phyloP scores from a whole-genome alignment of 2,113 vertebrate genomes.

The Amazona guildingii region DNA sequence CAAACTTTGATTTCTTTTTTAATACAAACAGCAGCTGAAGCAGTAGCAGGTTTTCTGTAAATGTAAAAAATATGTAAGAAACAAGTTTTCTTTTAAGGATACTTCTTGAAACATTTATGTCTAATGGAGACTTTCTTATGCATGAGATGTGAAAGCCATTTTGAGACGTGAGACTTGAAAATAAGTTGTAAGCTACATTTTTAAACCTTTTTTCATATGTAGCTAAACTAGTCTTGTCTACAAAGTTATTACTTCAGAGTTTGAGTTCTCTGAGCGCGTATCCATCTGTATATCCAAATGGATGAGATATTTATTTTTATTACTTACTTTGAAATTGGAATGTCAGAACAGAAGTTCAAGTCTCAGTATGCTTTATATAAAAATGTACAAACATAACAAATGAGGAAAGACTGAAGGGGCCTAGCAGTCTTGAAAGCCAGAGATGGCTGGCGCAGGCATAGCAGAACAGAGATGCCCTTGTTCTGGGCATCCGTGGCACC shows the following conservation, averaged over 20 bases:
- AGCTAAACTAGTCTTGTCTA: background rate
- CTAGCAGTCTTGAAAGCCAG: background rate
- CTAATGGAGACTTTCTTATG: background rate
- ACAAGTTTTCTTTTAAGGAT: background rate
- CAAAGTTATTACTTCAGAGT: background rate
- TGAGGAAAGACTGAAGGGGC: background rate
- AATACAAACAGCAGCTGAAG: background rate
- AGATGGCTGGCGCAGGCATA: background rate
- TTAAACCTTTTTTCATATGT: background rate
- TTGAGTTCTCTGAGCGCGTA: background rate
- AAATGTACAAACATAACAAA: background rate
- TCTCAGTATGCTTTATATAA: background rate
- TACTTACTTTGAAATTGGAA: background rate
- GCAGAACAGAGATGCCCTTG: background rate
- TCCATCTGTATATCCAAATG: background rate
- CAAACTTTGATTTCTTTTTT: background rate
- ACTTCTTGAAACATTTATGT: background rate
- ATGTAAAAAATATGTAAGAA: background rate
- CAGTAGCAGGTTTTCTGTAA: background rate
- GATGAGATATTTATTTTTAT: background rate
- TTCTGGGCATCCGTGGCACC: background rate
- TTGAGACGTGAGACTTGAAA: background rate
- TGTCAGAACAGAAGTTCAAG: background rate
- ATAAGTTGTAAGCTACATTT: background rate
- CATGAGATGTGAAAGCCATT: background rate